A percentile compares a stretch with the other conserved stretches of the same genome.
These are phyloP conservation scores for Puffinus mauretanicus DNA, from an alignment of 2,113 vertebrate genomes.

Conservation along the genomic window DNA sequence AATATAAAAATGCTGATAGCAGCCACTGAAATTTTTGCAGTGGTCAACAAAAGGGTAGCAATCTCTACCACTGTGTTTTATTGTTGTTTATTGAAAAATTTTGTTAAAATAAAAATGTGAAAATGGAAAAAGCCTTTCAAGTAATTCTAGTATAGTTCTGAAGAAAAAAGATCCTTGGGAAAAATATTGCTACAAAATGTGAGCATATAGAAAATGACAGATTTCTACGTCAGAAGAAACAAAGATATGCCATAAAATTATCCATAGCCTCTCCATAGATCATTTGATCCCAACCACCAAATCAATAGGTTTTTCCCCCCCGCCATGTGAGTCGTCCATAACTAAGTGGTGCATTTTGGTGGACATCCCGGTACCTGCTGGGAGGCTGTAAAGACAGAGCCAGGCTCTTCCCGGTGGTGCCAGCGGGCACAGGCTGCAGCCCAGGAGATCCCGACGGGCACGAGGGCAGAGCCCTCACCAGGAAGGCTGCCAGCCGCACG, in stretches of 20 bases:
- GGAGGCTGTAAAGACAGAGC: neutral
- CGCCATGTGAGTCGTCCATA: neutral
- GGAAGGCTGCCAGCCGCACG: fast-evolving
- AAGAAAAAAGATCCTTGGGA: neutral
- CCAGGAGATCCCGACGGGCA: fast-evolving
- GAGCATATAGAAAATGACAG: neutral
- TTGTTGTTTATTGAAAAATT: neutral
- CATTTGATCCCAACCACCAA: neutral
- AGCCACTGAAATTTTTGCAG: neutral
- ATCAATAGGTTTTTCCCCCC: neutral
- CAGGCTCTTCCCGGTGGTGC: neutral
- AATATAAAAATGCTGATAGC: neutral
- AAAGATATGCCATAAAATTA: neutral
- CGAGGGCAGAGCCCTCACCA: neutral
- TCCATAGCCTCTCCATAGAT: neutral
- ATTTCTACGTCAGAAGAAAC: neutral
- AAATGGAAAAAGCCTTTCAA: neutral
- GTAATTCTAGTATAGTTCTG: neutral
- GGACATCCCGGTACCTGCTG: neutral
- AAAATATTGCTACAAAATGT: neutral
- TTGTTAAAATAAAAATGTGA: neutral
- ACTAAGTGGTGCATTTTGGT: neutral
- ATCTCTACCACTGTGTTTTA: neutral
- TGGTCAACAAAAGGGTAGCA: neutral
- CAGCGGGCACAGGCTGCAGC: neutral